A percentile compares a stretch with the other conserved stretches of the same genome.
Conservation (phyloP, 1,140 invertebrate genomes). For the Monomorium pharaonis region DNA sequence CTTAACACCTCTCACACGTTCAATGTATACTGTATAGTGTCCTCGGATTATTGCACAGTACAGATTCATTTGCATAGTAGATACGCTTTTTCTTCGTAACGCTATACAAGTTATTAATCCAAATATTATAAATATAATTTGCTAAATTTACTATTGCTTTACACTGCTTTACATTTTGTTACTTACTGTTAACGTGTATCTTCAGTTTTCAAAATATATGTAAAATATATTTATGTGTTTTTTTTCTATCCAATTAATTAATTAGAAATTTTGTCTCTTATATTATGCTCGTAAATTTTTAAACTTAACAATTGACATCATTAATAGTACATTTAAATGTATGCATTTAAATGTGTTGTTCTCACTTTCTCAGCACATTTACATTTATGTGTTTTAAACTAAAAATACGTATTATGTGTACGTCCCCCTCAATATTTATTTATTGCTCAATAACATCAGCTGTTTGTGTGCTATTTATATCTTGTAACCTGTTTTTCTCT, state of each 20-base stretch:
- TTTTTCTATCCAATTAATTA: conserved; percentile 4
- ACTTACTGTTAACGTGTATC: neutral
- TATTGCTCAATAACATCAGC: neutral
- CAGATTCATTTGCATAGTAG: neutral
- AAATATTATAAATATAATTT: neutral
- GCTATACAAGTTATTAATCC: neutral
- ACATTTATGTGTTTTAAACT: neutral
- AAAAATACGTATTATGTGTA: neutral
- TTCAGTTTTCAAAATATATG: neutral
- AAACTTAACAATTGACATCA: neutral
- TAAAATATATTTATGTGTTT: neutral
- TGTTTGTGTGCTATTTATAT: neutral
- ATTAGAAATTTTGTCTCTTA: neutral
- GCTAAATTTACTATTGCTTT: neutral
- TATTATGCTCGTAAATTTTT: neutral
- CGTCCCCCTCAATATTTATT: neutral
- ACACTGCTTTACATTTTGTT: neutral
- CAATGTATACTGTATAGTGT: no score
- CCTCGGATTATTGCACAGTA: neutral
- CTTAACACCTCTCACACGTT: conserved; percentile 26
- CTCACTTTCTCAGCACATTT: neutral
- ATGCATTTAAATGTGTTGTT: neutral
- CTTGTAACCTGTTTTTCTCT: neutral
- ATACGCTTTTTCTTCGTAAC: neutral
- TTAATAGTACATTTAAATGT: neutral